A percentile compares a stretch with the other conserved stretches of the same genome.
These are phyloP conservation scores for Stenolophus ochropezus DNA, from an alignment of 2,888 invertebrate genomes.

Conservation along the genomic window DNA sequence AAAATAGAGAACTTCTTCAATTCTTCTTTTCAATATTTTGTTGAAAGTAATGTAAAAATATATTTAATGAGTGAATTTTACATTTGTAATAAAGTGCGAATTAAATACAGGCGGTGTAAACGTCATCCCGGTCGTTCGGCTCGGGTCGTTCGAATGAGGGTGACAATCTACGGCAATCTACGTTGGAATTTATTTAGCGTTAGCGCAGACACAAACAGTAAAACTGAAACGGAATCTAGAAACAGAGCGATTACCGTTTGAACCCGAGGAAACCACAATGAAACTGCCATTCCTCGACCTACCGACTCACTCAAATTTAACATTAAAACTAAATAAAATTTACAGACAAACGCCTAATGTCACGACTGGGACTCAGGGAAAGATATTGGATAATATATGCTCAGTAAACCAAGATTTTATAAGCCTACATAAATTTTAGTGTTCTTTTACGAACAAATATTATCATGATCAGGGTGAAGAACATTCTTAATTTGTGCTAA, in stretches of 20 bases:
- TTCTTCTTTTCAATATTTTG: too few species aligned
- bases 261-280: constrained; percentile 27
- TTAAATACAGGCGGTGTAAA: not conserved
- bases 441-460: too few species aligned
- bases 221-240: constrained; percentile 37
- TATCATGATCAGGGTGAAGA: too few species aligned
- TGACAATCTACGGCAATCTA: constrained; percentile 15
- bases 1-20: too few species aligned
- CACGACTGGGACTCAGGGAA: not conserved
- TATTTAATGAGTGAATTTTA: not conserved
- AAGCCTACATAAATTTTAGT: too few species aligned
- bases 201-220: constrained; percentile 12
- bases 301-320: constrained; percentile 23
- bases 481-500: too few species aligned
- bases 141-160: not conserved
- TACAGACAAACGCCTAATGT: not conserved
- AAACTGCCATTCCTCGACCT: constrained; percentile 22
- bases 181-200: constrained; percentile 15
- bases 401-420: not conserved
- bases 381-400: not conserved
- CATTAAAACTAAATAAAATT: constrained; percentile 30
- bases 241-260: constrained; percentile 40
- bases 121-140: not conserved
- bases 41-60: not conserved
- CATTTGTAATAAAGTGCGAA: not conserved